These are phyloP conservation scores for Shinisaurus crocodilurus DNA, from an alignment of 2,113 vertebrate genomes.

Conservation along the genomic window DNA sequence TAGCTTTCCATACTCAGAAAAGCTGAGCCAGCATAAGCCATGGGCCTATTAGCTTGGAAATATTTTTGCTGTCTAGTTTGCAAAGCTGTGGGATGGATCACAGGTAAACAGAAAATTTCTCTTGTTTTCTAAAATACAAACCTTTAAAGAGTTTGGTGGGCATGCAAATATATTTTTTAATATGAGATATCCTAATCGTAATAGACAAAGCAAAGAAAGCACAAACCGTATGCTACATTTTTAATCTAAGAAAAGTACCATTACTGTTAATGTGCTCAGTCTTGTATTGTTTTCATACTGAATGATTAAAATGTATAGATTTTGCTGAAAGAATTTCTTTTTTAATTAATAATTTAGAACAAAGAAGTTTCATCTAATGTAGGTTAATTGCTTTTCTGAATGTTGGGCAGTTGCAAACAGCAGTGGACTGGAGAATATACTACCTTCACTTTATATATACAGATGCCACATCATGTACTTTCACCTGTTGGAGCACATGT, in stretches of 20 bases:
- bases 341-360: slow-evolving; percentile 72
- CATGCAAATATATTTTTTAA: slow-evolving; percentile 34
- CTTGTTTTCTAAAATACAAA: slow-evolving; percentile 56
- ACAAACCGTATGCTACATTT: slow-evolving; percentile 32
- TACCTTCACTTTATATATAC: slow-evolving; percentile 37
- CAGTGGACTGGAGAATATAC: slow-evolving; percentile 59
- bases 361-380: slow-evolving; percentile 67
- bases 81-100: slow-evolving; percentile 11
- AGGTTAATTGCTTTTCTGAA: slow-evolving; percentile 78
- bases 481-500: not conserved
- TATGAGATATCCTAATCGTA: not conserved
- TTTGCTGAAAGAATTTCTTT: slow-evolving; percentile 69
- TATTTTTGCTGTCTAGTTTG: not conserved
- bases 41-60: too few relatives aligned
- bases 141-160: slow-evolving; percentile 23
- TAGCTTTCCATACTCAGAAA: too few relatives aligned
- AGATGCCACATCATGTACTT: not conserved
- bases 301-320: slow-evolving; percentile 66
- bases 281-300: slow-evolving; percentile 61
- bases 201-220: slow-evolving; percentile 12
- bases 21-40: too few relatives aligned
- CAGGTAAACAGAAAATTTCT: slow-evolving; percentile 41
- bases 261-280: slow-evolving; percentile 43
- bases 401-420: slow-evolving; percentile 67
- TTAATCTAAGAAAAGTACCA: slow-evolving; percentile 54